These are phyloP conservation scores for Formica selysi DNA, from an alignment of 1,140 invertebrate species.

Conservation along the genomic window DNA sequence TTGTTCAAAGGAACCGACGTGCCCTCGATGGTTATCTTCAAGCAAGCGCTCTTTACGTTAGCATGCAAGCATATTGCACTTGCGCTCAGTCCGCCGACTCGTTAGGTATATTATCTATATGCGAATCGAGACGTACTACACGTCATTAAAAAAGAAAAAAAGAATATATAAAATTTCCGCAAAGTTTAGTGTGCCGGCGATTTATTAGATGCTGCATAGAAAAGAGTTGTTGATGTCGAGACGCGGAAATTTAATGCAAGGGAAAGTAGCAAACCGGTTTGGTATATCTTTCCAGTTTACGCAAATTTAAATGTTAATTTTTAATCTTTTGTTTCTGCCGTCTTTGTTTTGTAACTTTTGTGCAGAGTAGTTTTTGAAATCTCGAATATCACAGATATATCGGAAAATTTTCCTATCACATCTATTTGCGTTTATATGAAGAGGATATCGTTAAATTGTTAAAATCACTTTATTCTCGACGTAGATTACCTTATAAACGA, in stretches of 20 bases:
- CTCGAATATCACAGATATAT: neutral
- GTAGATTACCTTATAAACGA: neutral
- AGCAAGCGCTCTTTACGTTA: neutral
- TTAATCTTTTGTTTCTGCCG: neutral
- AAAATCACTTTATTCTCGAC: neutral
- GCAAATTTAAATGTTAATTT: neutral
- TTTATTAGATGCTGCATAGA: slow-evolving; percentile 19
- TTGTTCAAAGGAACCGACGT: slow-evolving; percentile 45
- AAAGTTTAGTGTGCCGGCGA: neutral
- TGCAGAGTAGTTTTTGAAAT: neutral
- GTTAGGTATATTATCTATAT: slow-evolving; percentile 29
- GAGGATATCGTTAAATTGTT: slow-evolving; percentile 6
- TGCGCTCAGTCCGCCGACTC: neutral
- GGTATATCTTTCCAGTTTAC: neutral
- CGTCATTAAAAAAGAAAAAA: neutral
- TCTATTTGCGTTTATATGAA: neutral
- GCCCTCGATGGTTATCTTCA: slow-evolving; percentile 42
- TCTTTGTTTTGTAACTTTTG: neutral
- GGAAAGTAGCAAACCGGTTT: slow-evolving; percentile 40
- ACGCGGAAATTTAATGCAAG: neutral
- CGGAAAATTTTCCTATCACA: neutral
- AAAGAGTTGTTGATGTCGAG: neutral
- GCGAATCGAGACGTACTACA: slow-evolving; percentile 25
- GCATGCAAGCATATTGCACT: slow-evolving; percentile 13
- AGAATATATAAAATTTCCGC: slow-evolving; percentile 21